These are phyloP conservation scores for Speoplatyrhinus poulsoni DNA, from an alignment of 2,113 vertebrate genomes.

Conservation along the genomic window DNA sequence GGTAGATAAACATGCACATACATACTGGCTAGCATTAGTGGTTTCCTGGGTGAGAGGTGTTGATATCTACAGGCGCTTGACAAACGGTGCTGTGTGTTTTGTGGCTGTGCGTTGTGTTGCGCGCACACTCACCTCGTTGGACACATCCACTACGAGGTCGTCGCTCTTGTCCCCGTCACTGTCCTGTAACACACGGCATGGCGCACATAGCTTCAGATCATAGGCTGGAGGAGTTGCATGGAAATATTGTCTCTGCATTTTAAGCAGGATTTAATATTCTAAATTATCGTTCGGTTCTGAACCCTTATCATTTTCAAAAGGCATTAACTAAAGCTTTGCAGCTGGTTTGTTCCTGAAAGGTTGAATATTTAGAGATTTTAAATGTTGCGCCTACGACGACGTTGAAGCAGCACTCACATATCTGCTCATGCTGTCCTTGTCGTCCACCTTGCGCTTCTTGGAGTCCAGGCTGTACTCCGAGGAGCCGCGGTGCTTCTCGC, in stretches of 20 bases:
- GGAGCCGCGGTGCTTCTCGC: conserved; percentile 91
- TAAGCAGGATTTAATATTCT: no score
- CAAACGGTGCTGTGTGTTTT: conserved; percentile 47
- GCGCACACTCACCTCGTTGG: conserved; percentile 85
- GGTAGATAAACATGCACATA: conserved; percentile 37
- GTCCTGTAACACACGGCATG: conserved; percentile 77
- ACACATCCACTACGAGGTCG: conserved; percentile 94
- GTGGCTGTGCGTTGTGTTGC: conserved; percentile 13
- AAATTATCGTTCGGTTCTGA: no score
- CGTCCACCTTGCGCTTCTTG: conserved; percentile 94
- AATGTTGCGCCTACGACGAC: neutral
- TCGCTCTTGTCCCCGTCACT: conserved; percentile 98
- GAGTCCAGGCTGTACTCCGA: conserved; percentile 88
- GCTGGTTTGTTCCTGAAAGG: no score
- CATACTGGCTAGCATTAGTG: conserved; percentile 56
- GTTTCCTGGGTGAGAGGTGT: conserved; percentile 40
- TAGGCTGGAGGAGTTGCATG: no score
- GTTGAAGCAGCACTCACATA: conserved; percentile 78
- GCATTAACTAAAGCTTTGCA: no score
- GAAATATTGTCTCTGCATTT: no score
- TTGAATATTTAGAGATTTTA: no score
- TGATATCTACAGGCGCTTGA: conserved; percentile 29
- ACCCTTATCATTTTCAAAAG: no score
- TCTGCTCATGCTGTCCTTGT: conserved; percentile 94
- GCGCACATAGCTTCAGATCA: no score